Evolutionary conservation across 2,797 vertebrate species (phyloP).

Genomic region (Acrocephalus scirpaceus): DNA sequence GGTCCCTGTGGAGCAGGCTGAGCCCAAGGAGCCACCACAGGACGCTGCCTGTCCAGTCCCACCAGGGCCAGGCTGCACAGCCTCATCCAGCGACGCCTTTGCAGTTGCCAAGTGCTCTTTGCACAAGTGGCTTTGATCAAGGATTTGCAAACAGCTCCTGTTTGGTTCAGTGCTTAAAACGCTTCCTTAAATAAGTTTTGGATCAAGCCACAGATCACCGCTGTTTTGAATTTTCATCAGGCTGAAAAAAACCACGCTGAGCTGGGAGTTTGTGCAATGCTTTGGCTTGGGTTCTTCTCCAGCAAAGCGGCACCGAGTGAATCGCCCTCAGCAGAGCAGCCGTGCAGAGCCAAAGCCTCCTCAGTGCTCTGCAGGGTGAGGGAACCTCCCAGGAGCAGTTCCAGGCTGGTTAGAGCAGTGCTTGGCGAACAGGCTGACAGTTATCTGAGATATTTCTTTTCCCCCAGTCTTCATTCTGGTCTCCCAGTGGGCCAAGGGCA

Average conservation of each 20-base stretch:
- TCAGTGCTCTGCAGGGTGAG: neutral
- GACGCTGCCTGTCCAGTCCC: neutral
- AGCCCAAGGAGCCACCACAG: rapidly evolving
- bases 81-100: rapidly evolving
- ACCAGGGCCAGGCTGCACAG: neutral
- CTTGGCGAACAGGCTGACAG: neutral
- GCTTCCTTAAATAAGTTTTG: neutral
- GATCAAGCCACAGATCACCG: neutral
- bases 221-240: neutral
- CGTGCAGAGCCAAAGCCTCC: rapidly evolving
- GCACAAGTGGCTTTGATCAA: neutral
- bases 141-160: neutral
- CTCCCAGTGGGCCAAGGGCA: neutral
- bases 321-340: neutral
- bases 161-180: neutral
- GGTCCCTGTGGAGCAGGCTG: neutral
- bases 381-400: neutral
- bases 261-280: neutral
- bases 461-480: neutral
- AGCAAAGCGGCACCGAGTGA: neutral
- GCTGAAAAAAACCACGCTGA: neutral
- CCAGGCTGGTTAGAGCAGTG: neutral
- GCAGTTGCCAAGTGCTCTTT: neutral
- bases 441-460: neutral
- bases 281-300: neutral